A percentile compares a stretch with the other conserved stretches of the same genome.
Evolutionary conservation across 2,797 vertebrate species (phyloP).

Genomic region (Selene dorsalis): DNA sequence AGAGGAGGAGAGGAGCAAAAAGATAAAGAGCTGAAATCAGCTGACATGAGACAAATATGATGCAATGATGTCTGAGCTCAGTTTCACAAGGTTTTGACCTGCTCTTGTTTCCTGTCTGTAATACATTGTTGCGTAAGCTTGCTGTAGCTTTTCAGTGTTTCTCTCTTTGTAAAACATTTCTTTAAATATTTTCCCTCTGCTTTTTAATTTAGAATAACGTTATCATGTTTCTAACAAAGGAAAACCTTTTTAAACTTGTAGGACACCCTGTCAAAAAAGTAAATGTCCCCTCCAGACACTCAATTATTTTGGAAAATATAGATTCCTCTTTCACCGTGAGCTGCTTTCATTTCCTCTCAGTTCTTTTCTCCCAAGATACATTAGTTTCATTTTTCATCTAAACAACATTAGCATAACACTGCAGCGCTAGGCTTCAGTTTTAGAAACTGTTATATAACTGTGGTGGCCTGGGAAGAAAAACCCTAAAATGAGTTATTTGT

Average conservation of each 20-base stretch:
- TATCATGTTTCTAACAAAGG: background rate
- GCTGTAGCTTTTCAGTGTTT: too few relatives aligned
- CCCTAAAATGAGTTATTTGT: background rate
- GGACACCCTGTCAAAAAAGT: background rate
- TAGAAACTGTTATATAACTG: background rate
- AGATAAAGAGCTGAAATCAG: too few relatives aligned
- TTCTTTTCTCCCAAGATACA: background rate
- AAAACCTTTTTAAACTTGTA: background rate
- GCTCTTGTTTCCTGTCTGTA: too few relatives aligned
- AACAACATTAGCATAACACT: conserved; percentile 30
- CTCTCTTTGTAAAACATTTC: too few relatives aligned
- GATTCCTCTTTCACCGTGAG: background rate
- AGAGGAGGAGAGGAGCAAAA: too few relatives aligned
- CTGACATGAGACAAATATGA: too few relatives aligned
- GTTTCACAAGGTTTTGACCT: too few relatives aligned
- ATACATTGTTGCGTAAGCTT: too few relatives aligned
- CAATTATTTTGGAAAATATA: conserved; percentile 1
- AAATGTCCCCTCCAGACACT: background rate
- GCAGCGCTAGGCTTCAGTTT: background rate
- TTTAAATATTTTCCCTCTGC: too few relatives aligned
- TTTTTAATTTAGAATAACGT: too few relatives aligned
- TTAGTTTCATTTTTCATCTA: conserved; percentile 16
- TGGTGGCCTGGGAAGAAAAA: background rate
- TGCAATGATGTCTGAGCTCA: too few relatives aligned
- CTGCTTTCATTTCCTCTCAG: background rate